These are phyloP conservation scores for Phyllotreta striolata DNA, from an alignment of 2,888 invertebrate genomes.

Conservation along the genomic window DNA sequence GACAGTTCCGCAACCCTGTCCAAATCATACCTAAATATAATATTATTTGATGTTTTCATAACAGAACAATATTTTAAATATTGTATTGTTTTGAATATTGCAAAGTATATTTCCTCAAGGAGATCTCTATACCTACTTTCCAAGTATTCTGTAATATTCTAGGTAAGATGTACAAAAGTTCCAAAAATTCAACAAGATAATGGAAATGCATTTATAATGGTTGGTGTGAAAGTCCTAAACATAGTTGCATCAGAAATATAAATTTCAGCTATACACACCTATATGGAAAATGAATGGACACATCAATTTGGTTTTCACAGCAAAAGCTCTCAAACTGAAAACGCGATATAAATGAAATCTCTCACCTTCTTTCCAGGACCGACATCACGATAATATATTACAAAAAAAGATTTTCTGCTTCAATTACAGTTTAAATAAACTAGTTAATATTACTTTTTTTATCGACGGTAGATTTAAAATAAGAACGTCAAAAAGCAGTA, in stretches of 20 bases:
- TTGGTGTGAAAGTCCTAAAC: conserved; percentile 3
- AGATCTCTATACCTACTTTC: too few relatives aligned
- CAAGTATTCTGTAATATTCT: too few relatives aligned
- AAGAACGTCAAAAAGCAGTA: too few relatives aligned
- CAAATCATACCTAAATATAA: too few relatives aligned
- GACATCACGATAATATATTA: not conserved
- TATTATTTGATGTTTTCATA: too few relatives aligned
- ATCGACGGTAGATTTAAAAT: too few relatives aligned
- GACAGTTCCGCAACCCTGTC: too few relatives aligned
- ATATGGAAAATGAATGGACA: conserved; percentile 15
- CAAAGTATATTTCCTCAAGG: too few relatives aligned
- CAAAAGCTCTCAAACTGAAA: conserved; percentile 26
- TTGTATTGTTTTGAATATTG: too few relatives aligned
- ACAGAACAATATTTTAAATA: too few relatives aligned
- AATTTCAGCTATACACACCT: conserved; percentile 4
- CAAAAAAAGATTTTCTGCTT: not conserved
- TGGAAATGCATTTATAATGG: conserved; percentile 5
- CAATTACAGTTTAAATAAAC: not conserved
- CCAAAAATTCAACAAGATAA: too few relatives aligned
- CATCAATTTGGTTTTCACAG: conserved; percentile 17
- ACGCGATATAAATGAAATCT: conserved; percentile 6
- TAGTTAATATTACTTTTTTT: not conserved
- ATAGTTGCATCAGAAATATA: conserved; percentile 8
- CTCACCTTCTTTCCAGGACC: conserved; percentile 5
- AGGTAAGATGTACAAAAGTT: too few relatives aligned